Evolutionary conservation across 2,113 vertebrate genomes (phyloP).

Genomic region (Chelonoidis abingdonii): DNA sequence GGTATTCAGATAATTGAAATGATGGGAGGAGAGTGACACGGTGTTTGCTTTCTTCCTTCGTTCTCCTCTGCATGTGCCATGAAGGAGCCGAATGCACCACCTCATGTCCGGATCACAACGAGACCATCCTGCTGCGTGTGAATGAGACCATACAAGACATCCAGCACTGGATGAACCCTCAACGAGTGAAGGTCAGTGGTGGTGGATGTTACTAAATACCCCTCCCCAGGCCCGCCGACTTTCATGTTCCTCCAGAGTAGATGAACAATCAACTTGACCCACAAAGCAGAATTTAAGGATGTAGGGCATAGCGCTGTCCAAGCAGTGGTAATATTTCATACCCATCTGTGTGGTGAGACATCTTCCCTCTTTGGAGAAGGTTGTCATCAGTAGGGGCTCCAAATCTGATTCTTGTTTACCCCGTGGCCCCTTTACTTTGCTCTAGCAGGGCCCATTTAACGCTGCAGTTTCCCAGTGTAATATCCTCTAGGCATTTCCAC

Average conservation of each 20-base stretch:
- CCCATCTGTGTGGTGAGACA: neutral
- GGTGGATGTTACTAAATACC: fast-evolving
- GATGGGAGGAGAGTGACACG: conserved; percentile 4
- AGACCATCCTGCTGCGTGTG: conserved; percentile 89
- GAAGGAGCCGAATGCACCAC: conserved; percentile 92
- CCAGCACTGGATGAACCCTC: conserved; percentile 95
- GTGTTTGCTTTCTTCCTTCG: conserved; percentile 36
- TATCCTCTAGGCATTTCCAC: neutral
- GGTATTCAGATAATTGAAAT: neutral
- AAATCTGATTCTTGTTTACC: neutral
- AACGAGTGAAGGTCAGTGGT: conserved; percentile 90
- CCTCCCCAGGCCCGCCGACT: neutral
- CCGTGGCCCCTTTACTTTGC: neutral
- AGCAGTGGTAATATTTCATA: neutral
- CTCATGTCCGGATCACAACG: conserved; percentile 90
- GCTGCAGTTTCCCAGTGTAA: neutral
- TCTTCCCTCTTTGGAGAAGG: neutral
- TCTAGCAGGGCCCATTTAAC: neutral
- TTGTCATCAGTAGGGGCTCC: neutral
- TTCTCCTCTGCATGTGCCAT: neutral
- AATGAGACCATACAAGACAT: conserved; percentile 89
- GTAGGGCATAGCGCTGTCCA: neutral
- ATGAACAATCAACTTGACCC: neutral
- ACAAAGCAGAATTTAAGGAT: neutral
- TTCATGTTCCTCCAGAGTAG: neutral